These are phyloP conservation scores for Natrix natrix DNA, from an alignment of 2,797 vertebrate genomes.

Conservation along the genomic window DNA sequence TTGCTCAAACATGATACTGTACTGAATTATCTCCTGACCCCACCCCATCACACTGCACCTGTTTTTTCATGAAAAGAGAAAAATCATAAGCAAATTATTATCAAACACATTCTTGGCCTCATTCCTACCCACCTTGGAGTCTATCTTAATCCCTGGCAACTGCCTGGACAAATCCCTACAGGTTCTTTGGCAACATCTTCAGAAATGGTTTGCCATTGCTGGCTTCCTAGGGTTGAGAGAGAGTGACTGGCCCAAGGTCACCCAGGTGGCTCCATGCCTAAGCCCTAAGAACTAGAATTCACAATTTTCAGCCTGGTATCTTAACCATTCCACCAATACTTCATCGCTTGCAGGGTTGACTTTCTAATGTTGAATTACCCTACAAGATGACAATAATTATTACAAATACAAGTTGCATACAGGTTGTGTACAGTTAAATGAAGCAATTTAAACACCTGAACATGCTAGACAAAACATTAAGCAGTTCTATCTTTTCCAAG, in stretches of 20 bases:
- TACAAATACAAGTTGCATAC: not conserved
- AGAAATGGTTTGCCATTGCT: not conserved
- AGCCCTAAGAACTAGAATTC: not conserved
- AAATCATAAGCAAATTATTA: not conserved
- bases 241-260: not conserved
- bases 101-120: not conserved
- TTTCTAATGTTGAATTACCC: not conserved
- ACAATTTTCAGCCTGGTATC: not conserved
- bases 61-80: not conserved
- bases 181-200: not conserved
- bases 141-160: not conserved
- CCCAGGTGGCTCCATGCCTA: not conserved
- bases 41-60: not conserved
- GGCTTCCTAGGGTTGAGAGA: not conserved
- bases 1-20: not conserved
- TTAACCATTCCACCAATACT: not conserved
- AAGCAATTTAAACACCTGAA: not conserved
- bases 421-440: not conserved
- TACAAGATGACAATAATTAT: not conserved
- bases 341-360: not conserved
- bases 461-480: not conserved
- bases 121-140: not conserved
- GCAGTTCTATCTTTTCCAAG: not conserved
- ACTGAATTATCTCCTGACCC: not conserved
- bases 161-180: not conserved